Evolutionary conservation across 2,113 vertebrate species (phyloP).

Genomic region (Pelecanus crispus): DNA sequence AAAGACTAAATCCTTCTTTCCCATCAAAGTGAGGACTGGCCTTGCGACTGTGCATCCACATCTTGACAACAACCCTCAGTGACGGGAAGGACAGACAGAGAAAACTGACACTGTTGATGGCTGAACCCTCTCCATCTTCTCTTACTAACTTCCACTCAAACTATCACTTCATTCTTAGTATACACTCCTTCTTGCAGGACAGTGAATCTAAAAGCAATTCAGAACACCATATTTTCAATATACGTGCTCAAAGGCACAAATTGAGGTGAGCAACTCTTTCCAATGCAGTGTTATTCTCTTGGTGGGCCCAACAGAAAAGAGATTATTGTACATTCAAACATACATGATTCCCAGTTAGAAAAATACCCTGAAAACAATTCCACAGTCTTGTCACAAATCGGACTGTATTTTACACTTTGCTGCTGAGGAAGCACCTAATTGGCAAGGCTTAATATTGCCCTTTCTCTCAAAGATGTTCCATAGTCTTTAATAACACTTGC

Average conservation of each 20-base stretch:
- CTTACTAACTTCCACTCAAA: no score
- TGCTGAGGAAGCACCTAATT: not conserved
- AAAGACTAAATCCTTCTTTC: not conserved
- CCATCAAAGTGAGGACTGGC: not conserved
- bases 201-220: not conserved
- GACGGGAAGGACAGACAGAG: not conserved
- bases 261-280: not conserved
- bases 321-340: not conserved
- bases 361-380: not conserved
- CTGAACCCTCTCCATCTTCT: not conserved
- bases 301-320: not conserved
- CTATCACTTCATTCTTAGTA: not conserved
- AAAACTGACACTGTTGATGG: rapidly evolving
- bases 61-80: not conserved
- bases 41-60: rapidly evolving
- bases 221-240: rapidly evolving
- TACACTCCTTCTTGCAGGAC: not conserved
- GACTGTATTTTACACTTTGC: not conserved
- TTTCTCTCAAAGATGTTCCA: not conserved
- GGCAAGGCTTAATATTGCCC: not conserved
- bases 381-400: not conserved
- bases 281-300: not conserved
- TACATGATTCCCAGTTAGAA: not conserved
- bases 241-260: rapidly evolving
- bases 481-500: not conserved